Conservation (phyloP, 2,888 invertebrate species). For the Andrena praecox region DNA sequence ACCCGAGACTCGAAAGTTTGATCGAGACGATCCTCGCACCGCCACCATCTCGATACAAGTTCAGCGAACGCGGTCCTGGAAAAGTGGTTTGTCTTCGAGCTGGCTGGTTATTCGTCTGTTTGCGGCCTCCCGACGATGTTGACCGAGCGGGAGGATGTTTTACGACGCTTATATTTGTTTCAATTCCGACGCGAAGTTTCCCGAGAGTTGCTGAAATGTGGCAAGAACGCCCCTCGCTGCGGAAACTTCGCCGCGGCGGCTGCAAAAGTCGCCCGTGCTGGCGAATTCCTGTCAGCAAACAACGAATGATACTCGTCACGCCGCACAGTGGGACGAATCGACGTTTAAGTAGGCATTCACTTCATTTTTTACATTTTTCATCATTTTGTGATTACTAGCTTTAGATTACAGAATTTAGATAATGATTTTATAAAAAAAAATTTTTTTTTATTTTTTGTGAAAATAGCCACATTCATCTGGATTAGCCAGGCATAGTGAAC, state of each 20-base stretch:
- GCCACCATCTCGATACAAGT: not conserved
- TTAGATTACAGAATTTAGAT: no score
- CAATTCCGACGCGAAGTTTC: not conserved
- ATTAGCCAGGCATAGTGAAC: no score
- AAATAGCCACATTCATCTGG: no score
- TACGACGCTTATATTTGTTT: conserved; percentile 14
- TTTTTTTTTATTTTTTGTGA: no score
- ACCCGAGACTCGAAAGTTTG: not conserved
- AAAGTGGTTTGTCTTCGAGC: conserved; percentile 3
- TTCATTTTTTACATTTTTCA: no score
- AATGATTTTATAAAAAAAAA: no score
- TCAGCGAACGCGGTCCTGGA: not conserved
- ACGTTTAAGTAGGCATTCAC: no score
- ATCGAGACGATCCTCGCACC: not conserved
- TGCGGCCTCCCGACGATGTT: conserved; percentile 8
- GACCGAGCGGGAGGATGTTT: not conserved
- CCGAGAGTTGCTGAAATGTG: not conserved
- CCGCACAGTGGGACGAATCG: no score
- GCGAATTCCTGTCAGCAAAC: not conserved
- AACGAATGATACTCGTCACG: not conserved
- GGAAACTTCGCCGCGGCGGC: not conserved
- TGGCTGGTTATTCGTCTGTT: conserved; percentile 7
- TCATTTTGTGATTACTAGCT: no score
- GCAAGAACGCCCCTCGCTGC: not conserved
- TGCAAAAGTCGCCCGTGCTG: not conserved